Base-by-base conservation (phyloP, 2,888 invertebrate species). In the Norana najaformis region DNA sequence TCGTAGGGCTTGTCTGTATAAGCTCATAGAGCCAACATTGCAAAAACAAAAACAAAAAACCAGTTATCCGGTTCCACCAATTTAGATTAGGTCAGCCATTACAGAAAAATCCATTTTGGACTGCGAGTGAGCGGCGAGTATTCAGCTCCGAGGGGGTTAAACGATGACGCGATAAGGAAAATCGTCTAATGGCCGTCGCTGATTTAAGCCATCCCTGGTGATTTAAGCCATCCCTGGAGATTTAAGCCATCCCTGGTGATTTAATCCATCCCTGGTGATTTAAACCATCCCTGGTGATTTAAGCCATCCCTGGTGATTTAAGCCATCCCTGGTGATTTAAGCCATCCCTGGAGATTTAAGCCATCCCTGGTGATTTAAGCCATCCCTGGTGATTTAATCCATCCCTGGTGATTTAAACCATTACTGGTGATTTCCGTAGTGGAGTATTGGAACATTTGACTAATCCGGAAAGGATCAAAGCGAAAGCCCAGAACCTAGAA, bases 401-500 rank as follows among this genome's bases (percentile, higher is more conserved):
- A n/a, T n/a, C n/a, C n/a, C n/a, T n/a, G n/a, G n/a, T n/a, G 69
- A 69, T 69, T n/a, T 69, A 69, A n/a, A 13, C 69, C 69, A 47
- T 69, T n/a, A 30, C 69, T 69, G 69, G 69, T 8, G 69, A n/a
- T 69, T n/a, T 69, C n/a, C 69, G 69, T n/a, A 23, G 69, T 30
- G 30, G 69, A 69, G 69, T 69, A 69, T 69, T 69, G 69, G 69
- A n/a, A 11, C 69, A 30, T 3, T 23, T 11, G 23, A 53, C 69
- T 69, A 69, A 69, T n/a, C 69, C 69, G n/a, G 69, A 30, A n/a
- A 69, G 69, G 69, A 69, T 69, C 69, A 69, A 69, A 69, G 69
- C 69, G 11, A 16, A 69, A 69, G 30, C 30, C 5, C 47, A 23
- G 20, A 3, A 47, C 47, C n/a, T 16, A n/a, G 30, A n/a, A 69